Evolutionary conservation across 2,888 invertebrate species (phyloP), one percentile per base, ranked within the genome.

Genomic region (Strigamia transsilvanica): DNA sequence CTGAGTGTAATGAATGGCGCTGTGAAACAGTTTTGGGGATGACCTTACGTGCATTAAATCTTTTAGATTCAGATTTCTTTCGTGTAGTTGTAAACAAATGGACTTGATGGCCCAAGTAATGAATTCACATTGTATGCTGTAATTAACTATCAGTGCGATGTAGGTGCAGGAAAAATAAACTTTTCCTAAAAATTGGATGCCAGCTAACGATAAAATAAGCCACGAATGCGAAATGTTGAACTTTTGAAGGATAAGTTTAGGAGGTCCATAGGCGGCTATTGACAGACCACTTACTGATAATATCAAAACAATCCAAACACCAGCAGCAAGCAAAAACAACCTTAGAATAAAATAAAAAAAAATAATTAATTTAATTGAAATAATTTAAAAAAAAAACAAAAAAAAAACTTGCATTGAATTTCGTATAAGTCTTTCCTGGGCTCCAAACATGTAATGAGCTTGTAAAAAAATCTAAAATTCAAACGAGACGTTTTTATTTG

Each of bases 41-140:
- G 9, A n/a, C 27, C 85, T 82, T 84, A 88, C 88, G 85, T 87
- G 87, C 87, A 88, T 87, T 2, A 87, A 87, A 46, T 85, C 85
- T 78, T 86, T 86, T 4, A 88, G 84, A 82, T 87, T 86, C 13
- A 86, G 85, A 3, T 86, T 86, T 82, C 87, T 87, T 82, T 88
- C 88, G 83, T 87, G 86, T 5, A 88, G 85, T 66, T 87, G 84
- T 21, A 87, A 84, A 23, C 86, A 85, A 10, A 88, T 84, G 0
- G 87, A 87, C 78, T 86, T 85, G 38, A 88, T 86, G 84, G 87
- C 87, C 80, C 87, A 87, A 42, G 87, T 85, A 78, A 88, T 86
- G 85, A 88, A 87, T 82, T 87, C 87, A 84, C 88, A 88, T 84
- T 88, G 88, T 6, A 87, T 87, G 42, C 85, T 86, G 84, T 87